Evolutionary conservation across 2,113 vertebrate genomes (phyloP), one percentile per base, ranked within the genome.

Genomic region (Trichechus manatus): DNA sequence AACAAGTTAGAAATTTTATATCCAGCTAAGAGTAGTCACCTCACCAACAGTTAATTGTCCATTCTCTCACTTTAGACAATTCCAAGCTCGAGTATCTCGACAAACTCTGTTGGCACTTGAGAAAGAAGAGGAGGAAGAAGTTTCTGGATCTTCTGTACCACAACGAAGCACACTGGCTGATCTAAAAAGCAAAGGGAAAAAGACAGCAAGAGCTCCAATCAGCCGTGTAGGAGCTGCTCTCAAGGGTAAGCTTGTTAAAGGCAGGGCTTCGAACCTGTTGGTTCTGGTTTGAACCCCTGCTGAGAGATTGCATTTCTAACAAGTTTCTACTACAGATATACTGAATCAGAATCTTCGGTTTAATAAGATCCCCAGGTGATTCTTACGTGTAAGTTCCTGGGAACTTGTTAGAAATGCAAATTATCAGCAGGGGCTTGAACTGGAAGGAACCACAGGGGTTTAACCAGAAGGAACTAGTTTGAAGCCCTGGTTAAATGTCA

Each of bases 31-130:
- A 89, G 31, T 90, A 19, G 20, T 89, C 23, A 77, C 72, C 20
- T 95, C 83, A 80, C 25, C 72, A 81, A 78, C 66, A 92, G 36
- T 75, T 64, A 36, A 64, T 68, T 53, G 44, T 88, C 56, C 36
- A 6, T 93, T 93, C 61, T 97, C 0, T 66, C 82, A 68, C 82
- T 97, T 93, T 10, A 99, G 99, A 97, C 99, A 99, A 86, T 99
- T 99, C 97, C 99, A 99, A 98, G 99, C 99, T 42, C 99, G 99
- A 74, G 99, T 99, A 82, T 99, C 99, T 95, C 99, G 99, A 29
- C 99, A 99, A 89, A 98, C 99, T 5, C 97, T 99, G 19, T 98
- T 98, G 92, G 98, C 98, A 42, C 98, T 99, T n/a, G 98, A 99
- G 56, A 98, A 98, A 61, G 98, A 98, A 47, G 97, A 94, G 0